These are phyloP conservation scores for Andrena flavipes DNA, from an alignment of 2,888 invertebrate species.

Conservation along the genomic window DNA sequence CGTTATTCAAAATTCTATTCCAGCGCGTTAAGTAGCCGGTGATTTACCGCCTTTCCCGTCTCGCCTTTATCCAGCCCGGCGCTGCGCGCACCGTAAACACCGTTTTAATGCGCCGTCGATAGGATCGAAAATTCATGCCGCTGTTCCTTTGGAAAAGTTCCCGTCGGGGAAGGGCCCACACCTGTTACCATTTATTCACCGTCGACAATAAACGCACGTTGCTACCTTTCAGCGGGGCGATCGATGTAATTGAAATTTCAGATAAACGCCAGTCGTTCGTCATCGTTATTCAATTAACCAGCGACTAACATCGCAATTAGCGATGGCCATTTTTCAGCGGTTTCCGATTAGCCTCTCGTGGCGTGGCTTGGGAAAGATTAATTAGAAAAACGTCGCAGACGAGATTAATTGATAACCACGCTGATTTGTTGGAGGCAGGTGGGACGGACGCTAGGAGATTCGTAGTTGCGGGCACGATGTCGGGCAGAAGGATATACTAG, in stretches of 20 bases:
- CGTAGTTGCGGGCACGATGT: not conserved
- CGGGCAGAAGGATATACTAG: conserved; percentile 39
- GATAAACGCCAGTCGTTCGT: conserved; percentile 17
- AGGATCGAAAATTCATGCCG: conserved; percentile 47
- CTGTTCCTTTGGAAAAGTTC: not conserved
- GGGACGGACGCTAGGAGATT: conserved; percentile 16
- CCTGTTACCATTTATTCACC: conserved; percentile 22
- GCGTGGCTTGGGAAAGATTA: conserved; percentile 8
- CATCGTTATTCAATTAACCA: conserved; percentile 50
- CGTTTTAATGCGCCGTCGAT: conserved; percentile 46
- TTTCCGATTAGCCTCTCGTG: conserved; percentile 21
- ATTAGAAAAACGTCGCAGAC: conserved; percentile 41
- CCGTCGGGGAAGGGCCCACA: conserved; percentile 25
- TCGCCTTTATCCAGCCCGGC: conserved; percentile 34
- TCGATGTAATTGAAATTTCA: conserved; percentile 11
- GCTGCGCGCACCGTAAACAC: conserved; percentile 33
- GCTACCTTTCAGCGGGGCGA: not conserved
- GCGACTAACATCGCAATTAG: conserved; percentile 32
- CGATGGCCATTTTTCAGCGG: conserved; percentile 21
- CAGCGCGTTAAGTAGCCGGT: conserved; percentile 58
- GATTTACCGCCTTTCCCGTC: conserved; percentile 54
- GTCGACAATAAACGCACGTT: not conserved
- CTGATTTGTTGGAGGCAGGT: not conserved
- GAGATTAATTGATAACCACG: conserved; percentile 37
- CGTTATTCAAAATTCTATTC: conserved; percentile 65